phyloP scores from a whole-genome alignment of 2,888 invertebrate genomes.

The Melinaea marsaeus region DNA sequence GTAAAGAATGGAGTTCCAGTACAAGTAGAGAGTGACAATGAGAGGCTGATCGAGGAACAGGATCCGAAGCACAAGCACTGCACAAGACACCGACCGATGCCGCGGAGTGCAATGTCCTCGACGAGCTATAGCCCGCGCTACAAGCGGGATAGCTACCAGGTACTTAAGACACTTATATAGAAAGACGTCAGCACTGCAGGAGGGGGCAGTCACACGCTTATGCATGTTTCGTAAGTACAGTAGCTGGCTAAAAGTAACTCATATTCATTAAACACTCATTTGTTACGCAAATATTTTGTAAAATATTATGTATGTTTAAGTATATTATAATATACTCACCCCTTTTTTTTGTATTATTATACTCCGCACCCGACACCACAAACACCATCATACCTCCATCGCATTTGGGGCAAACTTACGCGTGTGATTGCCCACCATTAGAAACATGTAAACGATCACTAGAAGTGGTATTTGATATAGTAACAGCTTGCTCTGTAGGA shows the following conservation, averaged over 20 bases:
- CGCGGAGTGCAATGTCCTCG: conserved; percentile 61
- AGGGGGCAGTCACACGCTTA: conserved; percentile 32
- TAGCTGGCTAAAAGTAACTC: conserved; percentile 17
- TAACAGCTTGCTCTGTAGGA: too few species aligned
- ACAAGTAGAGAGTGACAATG: conserved; percentile 64
- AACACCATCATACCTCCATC: conserved; percentile 17
- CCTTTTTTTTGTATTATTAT: conserved; percentile 33
- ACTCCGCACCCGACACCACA: conserved; percentile 19
- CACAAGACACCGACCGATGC: conserved; percentile 52
- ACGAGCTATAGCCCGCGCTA: conserved; percentile 72
- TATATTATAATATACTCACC: conserved; percentile 29
- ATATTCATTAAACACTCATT: conserved; percentile 14
- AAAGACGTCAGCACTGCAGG: conserved; percentile 11
- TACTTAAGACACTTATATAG: conserved; percentile 36
- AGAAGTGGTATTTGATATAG: too few species aligned
- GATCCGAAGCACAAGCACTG: conserved; percentile 61
- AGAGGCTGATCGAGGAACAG: conserved; percentile 66
- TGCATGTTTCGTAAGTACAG: conserved; percentile 4
- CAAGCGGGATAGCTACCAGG: conserved; percentile 77
- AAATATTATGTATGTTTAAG: conserved; percentile 22
- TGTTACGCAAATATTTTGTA: conserved; percentile 12
- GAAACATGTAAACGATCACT: not conserved
- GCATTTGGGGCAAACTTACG: conserved; percentile 22
- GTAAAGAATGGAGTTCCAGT: conserved; percentile 56
- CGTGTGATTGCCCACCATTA: conserved; percentile 33